phyloP scores from a whole-genome alignment of 2,113 vertebrate species.

The Dicrurus megarhynchus region DNA sequence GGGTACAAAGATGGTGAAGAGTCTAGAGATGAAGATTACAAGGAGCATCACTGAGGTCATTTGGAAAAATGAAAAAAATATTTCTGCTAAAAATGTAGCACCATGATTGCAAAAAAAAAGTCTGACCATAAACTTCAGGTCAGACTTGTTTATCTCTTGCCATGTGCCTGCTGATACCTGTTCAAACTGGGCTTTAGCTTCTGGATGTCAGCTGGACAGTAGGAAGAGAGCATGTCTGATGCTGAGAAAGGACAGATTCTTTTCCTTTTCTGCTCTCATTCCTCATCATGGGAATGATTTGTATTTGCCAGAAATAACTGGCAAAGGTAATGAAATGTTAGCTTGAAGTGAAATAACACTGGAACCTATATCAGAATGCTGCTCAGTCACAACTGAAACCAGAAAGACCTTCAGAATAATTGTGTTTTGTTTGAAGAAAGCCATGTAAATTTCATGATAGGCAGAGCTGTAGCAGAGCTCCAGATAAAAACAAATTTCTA shows the following conservation, averaged over 20 bases:
- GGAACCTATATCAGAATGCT: slow-evolving; percentile 4
- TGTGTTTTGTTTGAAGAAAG: slow-evolving; percentile 13
- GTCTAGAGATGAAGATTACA: not conserved
- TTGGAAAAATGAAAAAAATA: not conserved
- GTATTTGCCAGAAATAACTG: slow-evolving; percentile 8
- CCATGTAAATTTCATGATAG: slow-evolving; percentile 38
- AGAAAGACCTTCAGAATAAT: slow-evolving; percentile 3
- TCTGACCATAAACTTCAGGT: not conserved
- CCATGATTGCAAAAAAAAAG: not conserved
- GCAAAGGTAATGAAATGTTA: slow-evolving; percentile 26
- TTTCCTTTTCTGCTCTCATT: not conserved
- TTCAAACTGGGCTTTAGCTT: not conserved
- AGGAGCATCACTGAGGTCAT: not conserved
- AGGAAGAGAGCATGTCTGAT: not conserved
- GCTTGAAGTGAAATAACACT: slow-evolving; percentile 26
- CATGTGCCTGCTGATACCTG: not conserved
- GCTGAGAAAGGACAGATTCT: not conserved
- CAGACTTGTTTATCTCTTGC: not conserved
- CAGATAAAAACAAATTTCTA: slow-evolving; percentile 54
- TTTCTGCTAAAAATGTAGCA: not conserved
- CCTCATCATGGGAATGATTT: not conserved
- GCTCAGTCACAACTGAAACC: not conserved
- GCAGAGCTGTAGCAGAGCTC: slow-evolving; percentile 30
- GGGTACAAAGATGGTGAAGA: not conserved
- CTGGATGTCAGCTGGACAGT: not conserved